phyloP scores from a whole-genome alignment of 2,113 vertebrate species.

The Periophthalmus modestus region DNA sequence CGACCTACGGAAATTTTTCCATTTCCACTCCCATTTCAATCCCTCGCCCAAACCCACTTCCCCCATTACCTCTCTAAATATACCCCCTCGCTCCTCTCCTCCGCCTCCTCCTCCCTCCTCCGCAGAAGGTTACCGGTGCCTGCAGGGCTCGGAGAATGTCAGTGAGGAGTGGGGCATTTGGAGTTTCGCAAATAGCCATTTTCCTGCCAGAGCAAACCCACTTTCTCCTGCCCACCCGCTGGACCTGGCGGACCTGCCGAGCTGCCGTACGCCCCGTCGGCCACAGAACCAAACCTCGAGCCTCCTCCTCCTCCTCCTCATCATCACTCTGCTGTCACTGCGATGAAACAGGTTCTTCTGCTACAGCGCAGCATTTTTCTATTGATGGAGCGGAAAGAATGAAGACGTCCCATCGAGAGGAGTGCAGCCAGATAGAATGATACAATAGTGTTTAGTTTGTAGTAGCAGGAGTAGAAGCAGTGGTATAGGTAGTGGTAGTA shows the following conservation, averaged over 20 bases:
- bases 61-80: constrained; percentile 35
- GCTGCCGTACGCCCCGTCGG: background rate
- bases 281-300: background rate
- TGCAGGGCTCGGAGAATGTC: constrained; percentile 77
- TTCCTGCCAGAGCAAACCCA: constrained; percentile 86
- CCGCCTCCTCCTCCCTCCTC: constrained; percentile 27
- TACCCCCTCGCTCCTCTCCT: background rate
- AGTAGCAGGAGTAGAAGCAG: too few species aligned
- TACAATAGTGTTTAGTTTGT: too few species aligned
- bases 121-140: constrained; percentile 82
- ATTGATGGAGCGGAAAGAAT: background rate
- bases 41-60: constrained; percentile 22
- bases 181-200: constrained; percentile 83
- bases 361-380: background rate
- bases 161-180: constrained; percentile 74
- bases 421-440: too few species aligned
- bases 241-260: constrained; percentile 59
- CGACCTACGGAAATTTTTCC: constrained; percentile 35
- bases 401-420: background rate
- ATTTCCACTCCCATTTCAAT: constrained; percentile 24
- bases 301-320: too few species aligned
- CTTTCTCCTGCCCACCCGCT: constrained; percentile 55
- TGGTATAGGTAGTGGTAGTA: too few species aligned
- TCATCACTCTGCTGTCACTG: constrained; percentile 28
- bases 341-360: background rate